A percentile compares a stretch with the other conserved stretches of the same genome.
These are phyloP conservation scores for Sebastes vulpes DNA, from an alignment of 2,797 vertebrate species.

Conservation along the genomic window DNA sequence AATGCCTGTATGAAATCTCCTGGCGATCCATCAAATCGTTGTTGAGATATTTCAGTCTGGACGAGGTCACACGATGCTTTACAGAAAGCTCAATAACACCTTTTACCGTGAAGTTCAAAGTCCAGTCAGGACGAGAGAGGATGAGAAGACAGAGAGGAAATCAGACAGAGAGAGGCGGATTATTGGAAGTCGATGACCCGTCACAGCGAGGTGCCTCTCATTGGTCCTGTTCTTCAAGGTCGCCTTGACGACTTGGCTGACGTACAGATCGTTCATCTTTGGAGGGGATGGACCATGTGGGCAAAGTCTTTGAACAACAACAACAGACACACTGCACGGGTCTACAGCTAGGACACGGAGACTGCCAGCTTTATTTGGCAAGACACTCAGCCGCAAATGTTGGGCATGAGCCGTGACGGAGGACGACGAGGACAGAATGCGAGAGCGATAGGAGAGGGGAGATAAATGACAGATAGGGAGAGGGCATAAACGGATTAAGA, in stretches of 20 bases:
- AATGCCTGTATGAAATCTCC: not conserved
- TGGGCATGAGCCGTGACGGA: slow-evolving; percentile 8
- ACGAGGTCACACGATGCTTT: not conserved
- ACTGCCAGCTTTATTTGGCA: slow-evolving; percentile 26
- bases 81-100: not conserved
- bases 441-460: not conserved
- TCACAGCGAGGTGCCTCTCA: slow-evolving; percentile 32
- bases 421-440: not conserved
- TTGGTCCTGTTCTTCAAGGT: slow-evolving; percentile 62
- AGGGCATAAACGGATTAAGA: not conserved
- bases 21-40: not conserved
- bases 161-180: slow-evolving; percentile 25
- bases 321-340: slow-evolving; percentile 77
- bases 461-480: slow-evolving; percentile 4
- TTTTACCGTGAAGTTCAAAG: slow-evolving; percentile 10
- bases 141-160: slow-evolving; percentile 12
- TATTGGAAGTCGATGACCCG: slow-evolving; percentile 64
- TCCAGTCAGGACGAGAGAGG: not conserved
- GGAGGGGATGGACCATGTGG: slow-evolving; percentile 3
- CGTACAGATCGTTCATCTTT: slow-evolving; percentile 28
- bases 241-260: slow-evolving; percentile 38
- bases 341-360: not conserved
- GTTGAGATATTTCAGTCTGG: not conserved
- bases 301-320: slow-evolving; percentile 42
- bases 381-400: not conserved